Evolutionary conservation across 2,888 invertebrate genomes (phyloP).

Genomic region (Aleiodes testaceus): DNA sequence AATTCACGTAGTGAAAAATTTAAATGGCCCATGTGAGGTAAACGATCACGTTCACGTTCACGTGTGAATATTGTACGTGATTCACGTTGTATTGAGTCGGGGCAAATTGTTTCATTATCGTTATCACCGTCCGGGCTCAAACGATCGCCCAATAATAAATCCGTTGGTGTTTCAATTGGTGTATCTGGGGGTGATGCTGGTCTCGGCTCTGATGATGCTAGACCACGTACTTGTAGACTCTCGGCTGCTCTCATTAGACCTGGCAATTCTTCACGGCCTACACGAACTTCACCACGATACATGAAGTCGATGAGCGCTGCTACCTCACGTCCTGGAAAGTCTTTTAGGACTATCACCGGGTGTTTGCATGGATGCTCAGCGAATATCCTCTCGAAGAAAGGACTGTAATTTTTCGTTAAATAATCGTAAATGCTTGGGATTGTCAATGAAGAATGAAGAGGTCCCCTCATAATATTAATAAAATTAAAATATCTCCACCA

Average conservation of each 20-base stretch:
- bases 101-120: conserved; percentile 16
- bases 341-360: conserved; percentile 92
- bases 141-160: conserved; percentile 74
- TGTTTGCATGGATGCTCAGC: conserved; percentile 95
- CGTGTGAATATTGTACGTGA: conserved; percentile 44
- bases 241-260: conserved; percentile 91
- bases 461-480: no score
- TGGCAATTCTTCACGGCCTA: conserved; percentile 87
- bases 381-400: conserved; percentile 91
- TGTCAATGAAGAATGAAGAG: no score
- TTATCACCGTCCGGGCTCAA: conserved; percentile 70
- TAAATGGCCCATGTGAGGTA: conserved; percentile 71
- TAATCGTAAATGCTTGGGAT: no score
- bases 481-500: no score
- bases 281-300: conserved; percentile 94
- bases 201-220: conserved; percentile 77
- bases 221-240: conserved; percentile 86
- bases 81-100: conserved; percentile 62
- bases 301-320: conserved; percentile 94
- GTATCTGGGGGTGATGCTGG: conserved; percentile 74
- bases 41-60: conserved; percentile 69
- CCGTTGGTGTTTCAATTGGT: conserved; percentile 56
- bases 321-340: conserved; percentile 91
- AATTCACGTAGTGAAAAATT: conserved; percentile 66
- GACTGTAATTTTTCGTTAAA: conserved; percentile 75